Percentiles rank a stretch among this genome's conserved stretches.
phyloP scores from a whole-genome alignment of 2,888 invertebrate species.

The Xanthia icteritia region DNA sequence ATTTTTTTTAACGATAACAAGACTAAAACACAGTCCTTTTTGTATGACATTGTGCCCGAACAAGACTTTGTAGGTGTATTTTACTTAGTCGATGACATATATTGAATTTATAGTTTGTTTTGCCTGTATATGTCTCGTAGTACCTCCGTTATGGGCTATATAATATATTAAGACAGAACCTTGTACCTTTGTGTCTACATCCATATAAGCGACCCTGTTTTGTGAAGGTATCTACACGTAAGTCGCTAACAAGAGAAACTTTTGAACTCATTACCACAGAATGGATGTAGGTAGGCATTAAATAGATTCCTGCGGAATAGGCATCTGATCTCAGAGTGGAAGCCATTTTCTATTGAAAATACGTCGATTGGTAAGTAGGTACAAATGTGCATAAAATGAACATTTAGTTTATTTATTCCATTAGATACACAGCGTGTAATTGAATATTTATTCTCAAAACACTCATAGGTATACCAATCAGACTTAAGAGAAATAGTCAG shows the following conservation, averaged over 20 bases:
- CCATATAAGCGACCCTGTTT: constrained; percentile 48
- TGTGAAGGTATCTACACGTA: constrained; percentile 29
- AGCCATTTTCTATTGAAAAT: constrained; percentile 14
- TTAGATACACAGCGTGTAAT: constrained; percentile 36
- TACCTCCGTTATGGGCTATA: constrained; percentile 28
- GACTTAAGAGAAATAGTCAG: constrained; percentile 40
- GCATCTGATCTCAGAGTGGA: background rate
- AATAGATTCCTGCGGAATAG: constrained; percentile 37
- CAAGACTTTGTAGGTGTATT: constrained; percentile 66
- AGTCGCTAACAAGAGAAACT: constrained; percentile 52
- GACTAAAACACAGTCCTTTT: constrained; percentile 58
- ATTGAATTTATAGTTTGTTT: constrained; percentile 68
- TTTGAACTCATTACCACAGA: constrained; percentile 57
- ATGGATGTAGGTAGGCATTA: constrained; percentile 27
- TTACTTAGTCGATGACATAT: constrained; percentile 61
- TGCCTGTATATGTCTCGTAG: constrained; percentile 52
- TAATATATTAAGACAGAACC: constrained; percentile 53
- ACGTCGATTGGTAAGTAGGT: constrained; percentile 19
- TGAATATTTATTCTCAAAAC: constrained; percentile 46
- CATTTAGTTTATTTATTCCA: constrained; percentile 26
- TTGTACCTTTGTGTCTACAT: constrained; percentile 50
- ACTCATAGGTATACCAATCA: constrained; percentile 38
- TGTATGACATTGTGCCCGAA: constrained; percentile 44
- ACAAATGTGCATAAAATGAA: constrained; percentile 32
- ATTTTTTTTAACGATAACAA: constrained; percentile 69